phyloP scores from a whole-genome alignment of 2,888 invertebrate species.

The Lingula anatina region DNA sequence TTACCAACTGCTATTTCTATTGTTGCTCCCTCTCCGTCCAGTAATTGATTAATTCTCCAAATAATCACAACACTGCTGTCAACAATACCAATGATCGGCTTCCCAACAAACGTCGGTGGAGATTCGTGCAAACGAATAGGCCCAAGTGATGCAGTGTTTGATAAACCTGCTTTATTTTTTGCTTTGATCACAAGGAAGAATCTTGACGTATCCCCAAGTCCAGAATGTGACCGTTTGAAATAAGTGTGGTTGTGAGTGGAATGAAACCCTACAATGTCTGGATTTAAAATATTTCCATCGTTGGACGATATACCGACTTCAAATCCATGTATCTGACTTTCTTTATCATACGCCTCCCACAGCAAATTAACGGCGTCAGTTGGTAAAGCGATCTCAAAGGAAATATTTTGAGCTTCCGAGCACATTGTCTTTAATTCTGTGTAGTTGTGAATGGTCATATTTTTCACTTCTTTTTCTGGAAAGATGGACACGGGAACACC shows the following conservation, averaged over 20 bases:
- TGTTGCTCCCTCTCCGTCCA: no score
- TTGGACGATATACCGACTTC: slow-evolving; percentile 15
- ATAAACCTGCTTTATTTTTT: slow-evolving; percentile 16
- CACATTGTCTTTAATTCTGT: no score
- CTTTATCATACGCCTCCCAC: slow-evolving; percentile 14
- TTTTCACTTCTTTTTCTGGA: no score
- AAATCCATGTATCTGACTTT: slow-evolving; percentile 18
- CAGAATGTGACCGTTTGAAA: slow-evolving; percentile 13
- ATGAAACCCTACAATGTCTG: slow-evolving; percentile 12
- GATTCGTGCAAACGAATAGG: slow-evolving; percentile 20
- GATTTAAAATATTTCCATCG: background rate
- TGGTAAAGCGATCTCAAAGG: slow-evolving; percentile 12
- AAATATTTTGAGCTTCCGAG: no score
- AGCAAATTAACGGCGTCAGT: slow-evolving; percentile 13
- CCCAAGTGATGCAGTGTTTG: slow-evolving; percentile 10
- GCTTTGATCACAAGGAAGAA: slow-evolving; percentile 16
- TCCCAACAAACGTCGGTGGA: slow-evolving; percentile 11
- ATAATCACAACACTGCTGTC: slow-evolving; percentile 6
- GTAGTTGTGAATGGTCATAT: no score
- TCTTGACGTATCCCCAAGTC: slow-evolving; percentile 9
- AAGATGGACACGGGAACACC: no score
- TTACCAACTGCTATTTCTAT: no score
- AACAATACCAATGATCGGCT: slow-evolving; percentile 5
- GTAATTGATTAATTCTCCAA: no score
- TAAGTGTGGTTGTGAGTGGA: slow-evolving; percentile 9